Percentiles rank a stretch among this genome's conserved stretches.
These are phyloP conservation scores for Panopea generosa DNA, from an alignment of 2,888 invertebrate species.

Conservation along the genomic window DNA sequence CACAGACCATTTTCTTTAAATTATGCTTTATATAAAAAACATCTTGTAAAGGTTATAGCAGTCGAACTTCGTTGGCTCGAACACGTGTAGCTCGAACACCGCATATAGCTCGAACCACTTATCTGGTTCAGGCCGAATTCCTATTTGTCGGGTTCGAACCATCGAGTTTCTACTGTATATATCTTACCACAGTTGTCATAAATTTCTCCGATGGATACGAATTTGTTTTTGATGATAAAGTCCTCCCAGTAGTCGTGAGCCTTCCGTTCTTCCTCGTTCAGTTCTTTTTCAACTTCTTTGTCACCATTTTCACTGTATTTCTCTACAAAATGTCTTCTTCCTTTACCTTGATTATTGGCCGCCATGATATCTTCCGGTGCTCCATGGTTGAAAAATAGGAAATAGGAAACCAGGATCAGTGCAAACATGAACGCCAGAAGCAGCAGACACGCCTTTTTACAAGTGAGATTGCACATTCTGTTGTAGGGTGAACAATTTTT, in stretches of 20 bases:
- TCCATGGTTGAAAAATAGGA: conserved; percentile 65
- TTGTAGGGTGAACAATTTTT: not conserved
- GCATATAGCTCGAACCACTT: too few species aligned
- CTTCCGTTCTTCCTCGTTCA: conserved; percentile 42
- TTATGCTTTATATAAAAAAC: too few species aligned
- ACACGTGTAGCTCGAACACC: too few species aligned
- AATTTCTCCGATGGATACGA: conserved; percentile 72
- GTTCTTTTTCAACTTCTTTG: conserved; percentile 50
- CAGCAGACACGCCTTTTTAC: conserved; percentile 41
- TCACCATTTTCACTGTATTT: not conserved
- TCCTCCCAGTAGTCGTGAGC: conserved; percentile 66
- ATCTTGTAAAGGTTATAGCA: too few species aligned
- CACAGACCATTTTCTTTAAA: too few species aligned
- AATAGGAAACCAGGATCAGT: conserved; percentile 29
- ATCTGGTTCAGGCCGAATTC: too few species aligned
- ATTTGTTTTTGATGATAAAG: conserved; percentile 68
- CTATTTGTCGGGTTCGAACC: too few species aligned
- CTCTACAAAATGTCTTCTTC: conserved; percentile 3
- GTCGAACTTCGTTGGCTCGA: too few species aligned
- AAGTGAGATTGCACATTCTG: conserved; percentile 55
- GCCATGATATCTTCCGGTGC: conserved; percentile 63
- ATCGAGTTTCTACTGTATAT: too few species aligned
- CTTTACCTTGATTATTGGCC: conserved; percentile 38
- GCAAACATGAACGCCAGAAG: conserved; percentile 23
- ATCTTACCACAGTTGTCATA: conserved; percentile 75